These are phyloP conservation scores for Thereva nobilitata DNA, from an alignment of 2,888 invertebrate genomes.

Conservation along the genomic window DNA sequence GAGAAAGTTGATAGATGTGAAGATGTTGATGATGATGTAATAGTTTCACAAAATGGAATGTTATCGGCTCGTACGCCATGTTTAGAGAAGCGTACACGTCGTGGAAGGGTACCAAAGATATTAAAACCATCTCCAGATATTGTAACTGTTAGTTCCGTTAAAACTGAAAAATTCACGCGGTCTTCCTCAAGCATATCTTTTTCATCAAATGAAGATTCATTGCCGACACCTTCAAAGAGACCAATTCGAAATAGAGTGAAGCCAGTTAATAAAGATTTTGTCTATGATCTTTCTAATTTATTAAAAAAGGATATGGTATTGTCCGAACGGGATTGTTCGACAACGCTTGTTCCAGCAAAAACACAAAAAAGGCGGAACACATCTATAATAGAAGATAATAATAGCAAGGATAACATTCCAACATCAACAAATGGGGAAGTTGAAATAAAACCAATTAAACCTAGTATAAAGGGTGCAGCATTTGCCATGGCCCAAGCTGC, in stretches of 20 bases:
- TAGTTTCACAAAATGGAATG: conserved; percentile 10
- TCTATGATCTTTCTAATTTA: conserved; percentile 69
- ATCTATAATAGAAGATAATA: not conserved
- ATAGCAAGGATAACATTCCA: conserved; percentile 13
- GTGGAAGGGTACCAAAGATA: conserved; percentile 43
- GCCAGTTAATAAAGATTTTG: conserved; percentile 70
- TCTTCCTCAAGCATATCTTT: conserved; percentile 44
- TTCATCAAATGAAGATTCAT: conserved; percentile 43
- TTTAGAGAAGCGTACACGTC: conserved; percentile 42
- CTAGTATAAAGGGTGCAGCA: conserved; percentile 47
- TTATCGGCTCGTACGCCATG: not conserved
- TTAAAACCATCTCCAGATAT: conserved; percentile 14
- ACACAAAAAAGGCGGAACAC: conserved; percentile 39
- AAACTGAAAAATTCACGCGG: conserved; percentile 45
- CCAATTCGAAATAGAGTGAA: conserved; percentile 70
- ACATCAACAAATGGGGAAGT: not conserved
- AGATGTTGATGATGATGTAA: conserved; percentile 49
- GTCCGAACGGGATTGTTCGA: conserved; percentile 41
- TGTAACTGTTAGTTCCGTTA: conserved; percentile 42
- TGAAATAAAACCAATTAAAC: not conserved
- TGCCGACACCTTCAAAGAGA: conserved; percentile 51
- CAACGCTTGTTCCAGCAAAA: conserved; percentile 3
- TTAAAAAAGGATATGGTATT: conserved; percentile 55
- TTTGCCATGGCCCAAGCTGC: conserved; percentile 46
- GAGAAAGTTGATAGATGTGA: conserved; percentile 51